Conservation (phyloP, 2,113 vertebrate species). For the Potamarius usumacintae region DNA sequence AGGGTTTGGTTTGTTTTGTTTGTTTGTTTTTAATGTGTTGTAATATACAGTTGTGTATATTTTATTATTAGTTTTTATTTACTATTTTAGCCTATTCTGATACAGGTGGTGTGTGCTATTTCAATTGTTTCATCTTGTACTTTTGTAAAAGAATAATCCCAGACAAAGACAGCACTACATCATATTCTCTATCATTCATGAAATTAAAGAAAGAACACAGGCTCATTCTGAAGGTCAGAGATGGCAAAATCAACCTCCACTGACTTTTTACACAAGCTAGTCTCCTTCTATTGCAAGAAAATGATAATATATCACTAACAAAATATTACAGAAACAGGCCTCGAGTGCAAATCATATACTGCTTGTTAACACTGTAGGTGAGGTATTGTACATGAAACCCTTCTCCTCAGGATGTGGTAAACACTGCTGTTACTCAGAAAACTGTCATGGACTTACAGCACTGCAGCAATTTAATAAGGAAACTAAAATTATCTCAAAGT, state of each 20-base stretch:
- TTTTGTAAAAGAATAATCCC: not conserved
- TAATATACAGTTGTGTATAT: not conserved
- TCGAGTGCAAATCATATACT: not conserved
- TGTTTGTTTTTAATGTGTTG: not conserved
- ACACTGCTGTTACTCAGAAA: not conserved
- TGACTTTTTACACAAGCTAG: not conserved
- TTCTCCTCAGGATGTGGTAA: slow-evolving; percentile 2
- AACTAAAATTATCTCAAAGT: not conserved
- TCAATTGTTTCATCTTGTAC: not conserved
- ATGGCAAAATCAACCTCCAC: not conserved
- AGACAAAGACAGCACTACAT: not conserved
- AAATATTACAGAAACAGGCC: not conserved
- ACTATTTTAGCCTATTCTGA: not conserved
- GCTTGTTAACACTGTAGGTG: not conserved
- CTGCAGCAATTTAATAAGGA: not conserved
- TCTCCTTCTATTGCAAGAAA: not conserved
- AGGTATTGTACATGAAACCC: not conserved
- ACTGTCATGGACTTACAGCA: not conserved
- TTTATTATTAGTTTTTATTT: not conserved
- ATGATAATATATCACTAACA: not conserved
- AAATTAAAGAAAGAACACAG: not conserved
- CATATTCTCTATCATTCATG: not conserved
- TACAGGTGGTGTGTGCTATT: not conserved
- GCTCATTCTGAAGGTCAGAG: not conserved
- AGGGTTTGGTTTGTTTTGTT: not conserved